These are phyloP conservation scores for Fopius arisanus DNA, from an alignment of 1,140 invertebrate species.

Conservation along the genomic window DNA sequence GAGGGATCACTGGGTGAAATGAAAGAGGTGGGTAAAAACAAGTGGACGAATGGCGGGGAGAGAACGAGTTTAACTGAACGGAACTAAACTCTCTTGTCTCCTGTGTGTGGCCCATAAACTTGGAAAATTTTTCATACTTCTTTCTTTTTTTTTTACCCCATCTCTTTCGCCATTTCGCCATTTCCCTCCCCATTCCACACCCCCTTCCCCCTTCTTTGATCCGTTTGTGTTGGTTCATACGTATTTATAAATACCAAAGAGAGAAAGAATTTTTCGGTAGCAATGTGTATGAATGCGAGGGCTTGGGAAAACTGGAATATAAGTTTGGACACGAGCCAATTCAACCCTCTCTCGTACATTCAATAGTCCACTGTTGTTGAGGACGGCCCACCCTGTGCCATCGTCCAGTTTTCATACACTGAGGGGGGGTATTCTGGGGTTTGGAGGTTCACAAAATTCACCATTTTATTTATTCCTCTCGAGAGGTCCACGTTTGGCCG, in stretches of 20 bases:
- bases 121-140: neutral
- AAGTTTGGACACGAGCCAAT: neutral
- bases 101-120: neutral
- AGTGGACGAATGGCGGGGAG: neutral
- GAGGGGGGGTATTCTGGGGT: neutral
- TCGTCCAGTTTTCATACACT: neutral
- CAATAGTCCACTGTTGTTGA: conserved; percentile 30
- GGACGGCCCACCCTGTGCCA: conserved; percentile 17
- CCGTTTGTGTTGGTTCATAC: neutral
- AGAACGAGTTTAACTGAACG: neutral
- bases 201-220: neutral
- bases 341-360: neutral
- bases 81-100: neutral
- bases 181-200: neutral
- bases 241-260: conserved; percentile 10
- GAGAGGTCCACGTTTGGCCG: conserved; percentile 34
- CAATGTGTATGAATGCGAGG: neutral
- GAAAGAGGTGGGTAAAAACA: neutral
- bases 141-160: neutral
- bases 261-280: neutral
- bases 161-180: neutral
- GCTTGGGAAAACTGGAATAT: neutral
- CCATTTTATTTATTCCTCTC: conserved; percentile 53
- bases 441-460: conserved; percentile 42
- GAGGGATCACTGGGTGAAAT: neutral